Percentiles rank a stretch among this genome's conserved stretches.
phyloP scores from a whole-genome alignment of 2,888 invertebrate genomes.

The Microctonus brassicae region DNA sequence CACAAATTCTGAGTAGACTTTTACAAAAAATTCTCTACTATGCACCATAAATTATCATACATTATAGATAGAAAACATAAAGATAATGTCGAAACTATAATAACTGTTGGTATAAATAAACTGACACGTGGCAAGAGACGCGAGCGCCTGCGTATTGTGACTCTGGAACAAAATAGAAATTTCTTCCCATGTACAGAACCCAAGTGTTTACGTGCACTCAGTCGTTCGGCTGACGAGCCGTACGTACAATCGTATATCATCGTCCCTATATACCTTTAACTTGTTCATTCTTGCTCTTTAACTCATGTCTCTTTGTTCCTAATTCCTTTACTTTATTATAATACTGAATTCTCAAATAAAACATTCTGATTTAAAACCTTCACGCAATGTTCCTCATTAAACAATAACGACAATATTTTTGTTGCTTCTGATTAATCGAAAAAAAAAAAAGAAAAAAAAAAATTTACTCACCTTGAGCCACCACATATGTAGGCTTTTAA shows the following conservation, averaged over 20 bases:
- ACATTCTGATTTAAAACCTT: conserved; percentile 15
- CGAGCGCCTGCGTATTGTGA: conserved; percentile 63
- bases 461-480: conserved; percentile 40
- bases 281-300: not conserved
- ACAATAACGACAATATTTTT: not conserved
- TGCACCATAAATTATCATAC: no score
- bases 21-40: no score
- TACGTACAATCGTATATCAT: conserved; percentile 35
- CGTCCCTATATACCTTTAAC: not conserved
- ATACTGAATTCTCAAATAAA: conserved; percentile 3
- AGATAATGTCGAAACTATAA: not conserved
- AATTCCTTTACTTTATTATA: not conserved
- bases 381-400: not conserved
- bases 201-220: conserved; percentile 45
- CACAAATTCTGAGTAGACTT: no score
- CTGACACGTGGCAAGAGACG: conserved; percentile 53
- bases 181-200: conserved; percentile 48
- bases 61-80: not conserved
- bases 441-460: not conserved
- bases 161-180: conserved; percentile 48
- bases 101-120: conserved; percentile 1
- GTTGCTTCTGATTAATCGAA: not conserved
- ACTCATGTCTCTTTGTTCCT: not conserved
- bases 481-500: conserved; percentile 59
- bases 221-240: conserved; percentile 49